Evolutionary conservation across 2,797 vertebrate genomes (phyloP), one percentile per base, ranked within the genome.

Genomic region (Agapornis canus): DNA sequence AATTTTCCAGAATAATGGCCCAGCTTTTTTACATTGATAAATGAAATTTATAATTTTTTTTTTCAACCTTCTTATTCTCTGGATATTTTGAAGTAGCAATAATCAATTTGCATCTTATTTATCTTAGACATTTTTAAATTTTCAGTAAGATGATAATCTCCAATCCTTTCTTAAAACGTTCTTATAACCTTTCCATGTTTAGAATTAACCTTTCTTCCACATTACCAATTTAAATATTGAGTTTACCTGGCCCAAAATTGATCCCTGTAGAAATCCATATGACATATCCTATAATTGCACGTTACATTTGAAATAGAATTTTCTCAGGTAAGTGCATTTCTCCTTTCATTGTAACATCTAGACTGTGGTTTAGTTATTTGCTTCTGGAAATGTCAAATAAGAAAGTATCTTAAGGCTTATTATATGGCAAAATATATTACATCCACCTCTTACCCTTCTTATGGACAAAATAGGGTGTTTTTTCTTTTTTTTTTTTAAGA

Each of bases 391-490:
- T 59, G 5, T 26, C 18, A 73, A 90, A 61, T 10, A 71, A 59
- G 16, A 93, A 86, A 78, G 5, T 49, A 45, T 60, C 18, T 23
- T 25, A 60, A 72, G 2, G 2, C 5, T 48, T 57, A n/a, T 59
- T 72, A 52, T 54, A 31, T 82, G 18, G 13, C 2, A 89, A 84
- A 77, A 77, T 47, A 10, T 13, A 39, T 64, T 68, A 13, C 18
- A 54, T 31, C 7, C 3, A 17, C 31, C 2, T 43, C 6, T 48
- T 69, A 23, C 13, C 4, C 13, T 71, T 68, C 25, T 79, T 73
- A 42, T 27, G 69, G 35, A 27, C 1, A 61, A 27, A 68, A 61
- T 4, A 12, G 0, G 2, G 2, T 0, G 0, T 48, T 26, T 7
- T 6, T 7, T 13, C 13, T 9, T 35, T 35, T 35, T 35, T 35